phyloP scores from a whole-genome alignment of 2,888 invertebrate genomes.

The Notodonta ziczac region DNA sequence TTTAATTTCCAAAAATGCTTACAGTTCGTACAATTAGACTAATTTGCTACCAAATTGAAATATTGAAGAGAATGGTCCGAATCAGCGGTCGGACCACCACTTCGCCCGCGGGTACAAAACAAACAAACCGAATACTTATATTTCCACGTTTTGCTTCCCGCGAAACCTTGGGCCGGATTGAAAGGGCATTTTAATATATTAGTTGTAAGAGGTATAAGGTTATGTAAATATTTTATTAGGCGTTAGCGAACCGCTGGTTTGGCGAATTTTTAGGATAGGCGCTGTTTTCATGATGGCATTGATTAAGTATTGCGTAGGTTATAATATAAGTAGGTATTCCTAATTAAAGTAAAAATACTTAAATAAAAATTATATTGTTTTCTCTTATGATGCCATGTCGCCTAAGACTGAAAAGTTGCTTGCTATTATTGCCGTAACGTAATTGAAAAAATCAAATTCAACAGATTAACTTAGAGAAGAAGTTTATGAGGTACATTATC shows the following conservation, averaged over 20 bases:
- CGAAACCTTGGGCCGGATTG: slow-evolving; percentile 14
- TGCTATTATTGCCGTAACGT: no score
- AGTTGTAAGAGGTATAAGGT: slow-evolving; percentile 19
- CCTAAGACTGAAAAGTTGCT: no score
- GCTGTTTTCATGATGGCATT: slow-evolving; percentile 11
- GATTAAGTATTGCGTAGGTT: no score
- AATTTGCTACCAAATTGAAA: slow-evolving; percentile 25
- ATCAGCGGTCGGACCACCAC: slow-evolving; percentile 9
- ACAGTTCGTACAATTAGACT: slow-evolving; percentile 29
- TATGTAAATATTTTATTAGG: slow-evolving; percentile 39
- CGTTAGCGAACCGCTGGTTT: slow-evolving; percentile 23
- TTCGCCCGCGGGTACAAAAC: slow-evolving; percentile 13
- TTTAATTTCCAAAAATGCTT: not conserved
- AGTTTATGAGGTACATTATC: no score
- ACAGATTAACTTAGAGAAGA: no score
- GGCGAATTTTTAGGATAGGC: slow-evolving; percentile 21
- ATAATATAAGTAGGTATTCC: no score
- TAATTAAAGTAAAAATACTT: no score
- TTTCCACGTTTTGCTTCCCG: slow-evolving; percentile 18
- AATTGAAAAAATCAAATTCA: no score
- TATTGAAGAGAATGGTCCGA: slow-evolving; percentile 29
- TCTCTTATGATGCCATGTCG: no score
- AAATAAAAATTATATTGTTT: no score
- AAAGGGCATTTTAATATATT: slow-evolving; percentile 37
- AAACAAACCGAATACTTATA: slow-evolving; percentile 27